Evolutionary conservation across 2,113 vertebrate species (phyloP).

Genomic region (Alosa alosa): DNA sequence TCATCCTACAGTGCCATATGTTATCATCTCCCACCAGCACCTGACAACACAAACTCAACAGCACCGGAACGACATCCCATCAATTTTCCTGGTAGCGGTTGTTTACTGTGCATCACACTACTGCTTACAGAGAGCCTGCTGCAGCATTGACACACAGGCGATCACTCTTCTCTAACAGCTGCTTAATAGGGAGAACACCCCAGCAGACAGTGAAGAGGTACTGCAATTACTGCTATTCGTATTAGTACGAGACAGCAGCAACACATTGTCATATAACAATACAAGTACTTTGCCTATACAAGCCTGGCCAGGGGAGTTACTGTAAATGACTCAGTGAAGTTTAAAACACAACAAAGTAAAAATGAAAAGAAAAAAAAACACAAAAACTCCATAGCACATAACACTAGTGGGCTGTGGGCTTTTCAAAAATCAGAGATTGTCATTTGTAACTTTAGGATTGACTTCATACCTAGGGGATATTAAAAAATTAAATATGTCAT

Average conservation of each 20-base stretch:
- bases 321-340: neutral
- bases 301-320: neutral
- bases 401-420: no score
- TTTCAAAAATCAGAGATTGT: neutral
- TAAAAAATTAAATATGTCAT: neutral
- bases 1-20: neutral
- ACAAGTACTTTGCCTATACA: neutral
- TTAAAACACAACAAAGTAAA: neutral
- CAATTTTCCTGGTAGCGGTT: neutral
- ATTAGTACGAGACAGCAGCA: neutral
- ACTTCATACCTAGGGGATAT: no score
- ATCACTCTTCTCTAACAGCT: neutral
- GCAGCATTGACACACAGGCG: neutral
- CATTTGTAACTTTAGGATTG: neutral
- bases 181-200: neutral
- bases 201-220: neutral
- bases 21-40: neutral
- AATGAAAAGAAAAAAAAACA: neutral
- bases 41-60: conserved; percentile 17
- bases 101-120: neutral
- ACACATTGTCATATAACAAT: neutral
- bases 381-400: neutral
- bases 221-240: neutral
- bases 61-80: neutral
- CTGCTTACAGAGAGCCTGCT: neutral